Conservation (phyloP, 2,113 vertebrate species). For the Colius striatus region DNA sequence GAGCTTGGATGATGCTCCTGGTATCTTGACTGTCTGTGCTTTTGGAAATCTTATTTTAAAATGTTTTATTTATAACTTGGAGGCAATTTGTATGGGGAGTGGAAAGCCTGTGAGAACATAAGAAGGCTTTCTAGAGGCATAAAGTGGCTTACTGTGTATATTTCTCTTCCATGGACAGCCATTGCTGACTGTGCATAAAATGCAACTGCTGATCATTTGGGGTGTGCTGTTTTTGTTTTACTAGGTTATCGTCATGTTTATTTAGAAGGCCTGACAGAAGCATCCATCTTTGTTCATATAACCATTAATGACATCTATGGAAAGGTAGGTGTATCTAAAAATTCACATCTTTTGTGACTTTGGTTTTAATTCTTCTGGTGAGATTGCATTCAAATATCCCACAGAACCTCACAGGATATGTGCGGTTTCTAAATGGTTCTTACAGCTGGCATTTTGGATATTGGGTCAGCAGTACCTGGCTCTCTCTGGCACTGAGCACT, state of each 20-base stretch:
- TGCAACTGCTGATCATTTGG: background rate
- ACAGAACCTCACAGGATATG: background rate
- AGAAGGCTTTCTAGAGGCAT: background rate
- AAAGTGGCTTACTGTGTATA: background rate
- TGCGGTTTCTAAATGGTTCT: background rate
- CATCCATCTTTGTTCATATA: slow-evolving; percentile 96
- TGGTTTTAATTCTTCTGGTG: background rate
- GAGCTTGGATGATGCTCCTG: background rate
- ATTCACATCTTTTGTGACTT: background rate
- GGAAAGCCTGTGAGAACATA: background rate
- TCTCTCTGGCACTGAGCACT: background rate
- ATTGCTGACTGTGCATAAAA: background rate
- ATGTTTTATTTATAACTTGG: background rate
- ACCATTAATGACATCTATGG: slow-evolving; percentile 96
- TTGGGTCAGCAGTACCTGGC: background rate
- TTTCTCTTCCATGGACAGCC: background rate
- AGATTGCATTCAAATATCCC: background rate
- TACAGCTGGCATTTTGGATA: background rate
- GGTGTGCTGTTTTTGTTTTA: background rate
- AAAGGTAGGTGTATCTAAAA: slow-evolving; percentile 83
- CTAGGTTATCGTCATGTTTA: slow-evolving; percentile 97
- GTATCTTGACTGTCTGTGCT: background rate
- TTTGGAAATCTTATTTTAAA: background rate
- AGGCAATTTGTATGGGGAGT: background rate
- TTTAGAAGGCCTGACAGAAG: slow-evolving; percentile 94